Percentiles rank a stretch among this genome's conserved stretches.
These are phyloP conservation scores for Myopa testacea DNA, from an alignment of 2,888 invertebrate species.

Conservation along the genomic window DNA sequence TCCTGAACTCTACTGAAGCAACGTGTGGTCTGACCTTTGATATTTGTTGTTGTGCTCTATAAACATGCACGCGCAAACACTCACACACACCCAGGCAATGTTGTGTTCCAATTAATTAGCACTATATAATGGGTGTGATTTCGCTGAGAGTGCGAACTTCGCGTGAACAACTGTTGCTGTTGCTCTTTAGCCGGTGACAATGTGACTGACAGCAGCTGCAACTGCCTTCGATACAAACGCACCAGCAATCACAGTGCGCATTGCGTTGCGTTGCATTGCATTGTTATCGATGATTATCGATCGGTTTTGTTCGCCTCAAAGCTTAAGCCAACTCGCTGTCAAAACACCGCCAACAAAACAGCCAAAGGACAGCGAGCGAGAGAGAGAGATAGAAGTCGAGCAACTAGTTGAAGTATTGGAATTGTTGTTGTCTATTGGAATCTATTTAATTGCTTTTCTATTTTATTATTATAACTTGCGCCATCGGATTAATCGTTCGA, in stretches of 20 bases:
- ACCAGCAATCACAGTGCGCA: slow-evolving; percentile 30
- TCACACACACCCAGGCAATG: slow-evolving; percentile 41
- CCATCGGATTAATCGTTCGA: too few species aligned
- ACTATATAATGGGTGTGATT: background rate
- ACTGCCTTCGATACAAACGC: background rate
- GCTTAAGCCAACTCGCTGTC: background rate
- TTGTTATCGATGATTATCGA: slow-evolving; percentile 42
- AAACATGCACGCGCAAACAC: background rate
- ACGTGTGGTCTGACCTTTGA: slow-evolving; percentile 1
- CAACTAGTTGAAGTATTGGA: background rate
- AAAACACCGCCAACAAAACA: background rate
- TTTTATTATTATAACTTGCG: too few species aligned
- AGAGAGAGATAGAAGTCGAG: background rate
- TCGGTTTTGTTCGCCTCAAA: slow-evolving; percentile 27
- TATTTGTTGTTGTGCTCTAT: slow-evolving; percentile 16
- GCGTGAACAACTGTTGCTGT: slow-evolving; percentile 31
- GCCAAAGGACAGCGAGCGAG: background rate
- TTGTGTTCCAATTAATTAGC: slow-evolving; percentile 27
- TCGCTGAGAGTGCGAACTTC: slow-evolving; percentile 29
- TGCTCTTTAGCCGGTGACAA: slow-evolving; percentile 38
- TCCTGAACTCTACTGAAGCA: background rate
- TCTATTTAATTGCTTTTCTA: too few species aligned
- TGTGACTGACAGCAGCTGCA: slow-evolving; percentile 46
- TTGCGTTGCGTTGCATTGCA: too few species aligned
- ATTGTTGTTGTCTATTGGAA: background rate